phyloP scores from a whole-genome alignment of 1,140 invertebrate species.

The Agrilus planipennis region DNA sequence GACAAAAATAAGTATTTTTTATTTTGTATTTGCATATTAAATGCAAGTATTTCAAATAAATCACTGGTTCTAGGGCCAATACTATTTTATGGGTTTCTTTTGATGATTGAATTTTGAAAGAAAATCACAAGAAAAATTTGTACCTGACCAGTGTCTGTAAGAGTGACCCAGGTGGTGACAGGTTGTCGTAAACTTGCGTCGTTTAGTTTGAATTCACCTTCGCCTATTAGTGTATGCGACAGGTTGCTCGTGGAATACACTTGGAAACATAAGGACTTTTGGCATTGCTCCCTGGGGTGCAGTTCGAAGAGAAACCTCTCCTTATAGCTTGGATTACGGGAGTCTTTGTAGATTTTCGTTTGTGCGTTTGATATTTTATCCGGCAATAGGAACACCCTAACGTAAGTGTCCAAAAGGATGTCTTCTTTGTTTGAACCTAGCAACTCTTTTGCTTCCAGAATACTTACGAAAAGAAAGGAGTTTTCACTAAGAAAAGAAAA shows the following conservation, averaged over 20 bases:
- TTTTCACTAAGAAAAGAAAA: conserved; percentile 42
- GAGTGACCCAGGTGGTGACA: conserved; percentile 49
- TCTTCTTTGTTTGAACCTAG: conserved; percentile 44
- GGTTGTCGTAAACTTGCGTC: conserved; percentile 47
- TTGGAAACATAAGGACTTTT: conserved; percentile 45
- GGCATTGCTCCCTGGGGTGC: conserved; percentile 39
- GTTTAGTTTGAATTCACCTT: conserved; percentile 46
- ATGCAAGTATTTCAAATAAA: no score
- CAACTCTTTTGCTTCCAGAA: conserved; percentile 65
- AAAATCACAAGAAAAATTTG: conserved; percentile 13
- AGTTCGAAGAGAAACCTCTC: conserved; percentile 62
- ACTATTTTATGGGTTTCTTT: no score
- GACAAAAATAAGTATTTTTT: no score
- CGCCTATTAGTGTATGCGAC: conserved; percentile 51
- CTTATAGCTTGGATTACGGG: conserved; percentile 57
- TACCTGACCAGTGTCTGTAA: conserved; percentile 49
- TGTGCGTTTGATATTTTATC: conserved; percentile 59
- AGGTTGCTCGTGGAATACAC: conserved; percentile 49
- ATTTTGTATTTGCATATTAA: no score
- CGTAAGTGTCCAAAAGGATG: conserved; percentile 58
- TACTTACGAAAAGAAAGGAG: conserved; percentile 57
- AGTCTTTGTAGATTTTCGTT: conserved; percentile 56
- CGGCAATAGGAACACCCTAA: conserved; percentile 61
- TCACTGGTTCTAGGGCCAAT: no score
- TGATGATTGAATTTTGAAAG: not conserved